Conservation (phyloP, 1,140 invertebrate species). For the Musca domestica region DNA sequence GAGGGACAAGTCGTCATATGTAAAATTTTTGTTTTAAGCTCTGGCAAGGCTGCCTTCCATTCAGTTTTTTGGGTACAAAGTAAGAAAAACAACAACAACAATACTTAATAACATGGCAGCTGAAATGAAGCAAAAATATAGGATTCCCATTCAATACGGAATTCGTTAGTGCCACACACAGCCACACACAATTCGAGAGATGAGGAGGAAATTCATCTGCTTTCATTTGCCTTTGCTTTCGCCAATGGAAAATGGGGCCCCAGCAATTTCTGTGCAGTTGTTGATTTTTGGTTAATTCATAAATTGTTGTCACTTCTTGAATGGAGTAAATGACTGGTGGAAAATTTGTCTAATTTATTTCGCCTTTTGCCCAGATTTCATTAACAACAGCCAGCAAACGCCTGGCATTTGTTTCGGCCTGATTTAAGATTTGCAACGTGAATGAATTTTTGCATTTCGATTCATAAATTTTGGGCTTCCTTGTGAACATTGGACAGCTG, state of each 20-base stretch:
- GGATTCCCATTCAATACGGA: neutral
- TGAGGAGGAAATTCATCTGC: neutral
- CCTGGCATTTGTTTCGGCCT: neutral
- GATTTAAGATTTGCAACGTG: neutral
- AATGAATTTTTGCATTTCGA: constrained; percentile 1
- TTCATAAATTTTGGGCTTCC: too few relatives aligned
- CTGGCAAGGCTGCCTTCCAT: neutral
- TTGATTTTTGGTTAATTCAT: constrained; percentile 18
- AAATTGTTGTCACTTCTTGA: constrained; percentile 19
- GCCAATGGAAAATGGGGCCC: neutral
- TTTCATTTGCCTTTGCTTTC: neutral
- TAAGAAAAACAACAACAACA: neutral
- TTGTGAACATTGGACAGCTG: too few relatives aligned
- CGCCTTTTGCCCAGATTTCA: neutral
- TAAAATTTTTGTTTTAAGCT: neutral
- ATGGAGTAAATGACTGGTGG: neutral
- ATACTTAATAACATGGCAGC: constrained; percentile 13
- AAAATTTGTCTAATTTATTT: constrained; percentile 21
- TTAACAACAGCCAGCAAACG: constrained; percentile 5
- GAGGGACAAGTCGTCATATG: neutral
- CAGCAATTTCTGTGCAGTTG: constrained; percentile 1
- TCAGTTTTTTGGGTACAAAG: too few relatives aligned
- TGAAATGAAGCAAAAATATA: constrained; percentile 15
- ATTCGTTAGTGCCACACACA: neutral
- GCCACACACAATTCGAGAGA: too few relatives aligned